A percentile compares a stretch with the other conserved stretches of the same genome.
Evolutionary conservation across 2,797 vertebrate genomes (phyloP).

Genomic region (Sarcoramphus papa): DNA sequence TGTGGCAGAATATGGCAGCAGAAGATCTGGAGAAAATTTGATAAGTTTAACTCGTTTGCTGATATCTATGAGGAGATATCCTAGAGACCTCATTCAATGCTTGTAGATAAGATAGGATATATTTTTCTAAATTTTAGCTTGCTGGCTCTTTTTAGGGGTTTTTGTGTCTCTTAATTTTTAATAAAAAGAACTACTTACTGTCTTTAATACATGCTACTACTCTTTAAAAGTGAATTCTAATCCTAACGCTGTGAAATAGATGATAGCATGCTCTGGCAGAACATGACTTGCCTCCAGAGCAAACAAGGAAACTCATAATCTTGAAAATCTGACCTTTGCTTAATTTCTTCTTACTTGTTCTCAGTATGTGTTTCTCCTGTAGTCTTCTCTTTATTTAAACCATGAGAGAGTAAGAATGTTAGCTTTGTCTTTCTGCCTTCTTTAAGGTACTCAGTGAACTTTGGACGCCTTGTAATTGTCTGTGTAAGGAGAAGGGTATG

Average conservation of each 20-base stretch:
- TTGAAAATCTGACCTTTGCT: constrained; percentile 24
- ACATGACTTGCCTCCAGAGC: background rate
- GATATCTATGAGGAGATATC: background rate
- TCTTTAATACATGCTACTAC: background rate
- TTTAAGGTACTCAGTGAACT: background rate
- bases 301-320: background rate
- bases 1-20: background rate
- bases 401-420: background rate
- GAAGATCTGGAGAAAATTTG: background rate
- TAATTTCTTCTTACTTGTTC: background rate
- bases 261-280: background rate
- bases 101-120: background rate
- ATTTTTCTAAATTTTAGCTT: background rate
- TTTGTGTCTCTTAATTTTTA: background rate
- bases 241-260: background rate
- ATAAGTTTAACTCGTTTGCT: background rate
- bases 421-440: background rate
- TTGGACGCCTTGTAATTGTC: background rate
- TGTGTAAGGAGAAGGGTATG: background rate
- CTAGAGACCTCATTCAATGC: background rate
- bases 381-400: background rate
- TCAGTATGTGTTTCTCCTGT: background rate
- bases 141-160: background rate
- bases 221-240: background rate
- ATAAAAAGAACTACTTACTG: background rate